A percentile compares a stretch with the other conserved stretches of the same genome.
These are phyloP conservation scores for Oligia strigilis DNA, from an alignment of 2,888 invertebrate genomes.

Conservation along the genomic window DNA sequence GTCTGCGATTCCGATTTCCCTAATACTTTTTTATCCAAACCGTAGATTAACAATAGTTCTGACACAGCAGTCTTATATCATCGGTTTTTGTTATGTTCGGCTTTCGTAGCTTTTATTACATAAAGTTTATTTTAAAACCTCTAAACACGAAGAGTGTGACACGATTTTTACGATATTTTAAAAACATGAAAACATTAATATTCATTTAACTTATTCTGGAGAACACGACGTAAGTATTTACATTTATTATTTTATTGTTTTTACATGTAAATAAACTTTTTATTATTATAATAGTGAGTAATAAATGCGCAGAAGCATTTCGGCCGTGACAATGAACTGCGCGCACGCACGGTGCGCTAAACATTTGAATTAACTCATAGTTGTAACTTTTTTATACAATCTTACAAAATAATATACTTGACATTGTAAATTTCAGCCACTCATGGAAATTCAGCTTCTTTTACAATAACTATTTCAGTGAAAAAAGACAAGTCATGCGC, in stretches of 20 bases:
- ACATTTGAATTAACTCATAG: slow-evolving; percentile 58
- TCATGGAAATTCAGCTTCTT: slow-evolving; percentile 38
- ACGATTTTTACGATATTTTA: neutral
- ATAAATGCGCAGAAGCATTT: slow-evolving; percentile 50
- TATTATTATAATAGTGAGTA: slow-evolving; percentile 30
- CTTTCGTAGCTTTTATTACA: slow-evolving; percentile 40
- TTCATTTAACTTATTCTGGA: slow-evolving; percentile 7
- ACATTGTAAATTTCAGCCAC: slow-evolving; percentile 41
- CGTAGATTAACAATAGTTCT: slow-evolving; percentile 35
- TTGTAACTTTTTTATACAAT: slow-evolving; percentile 46
- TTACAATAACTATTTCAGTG: slow-evolving; percentile 17
- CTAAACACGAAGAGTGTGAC: slow-evolving; percentile 1
- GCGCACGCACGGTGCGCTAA: slow-evolving; percentile 61
- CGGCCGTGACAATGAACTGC: slow-evolving; percentile 75
- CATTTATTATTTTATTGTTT: neutral
- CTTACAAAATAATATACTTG: slow-evolving; percentile 44
- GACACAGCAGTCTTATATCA: slow-evolving; percentile 45
- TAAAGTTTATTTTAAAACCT: slow-evolving; percentile 7
- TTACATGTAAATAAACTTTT: slow-evolving; percentile 18
- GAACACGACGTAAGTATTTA: slow-evolving; percentile 5
- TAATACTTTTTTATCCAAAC: slow-evolving; percentile 33
- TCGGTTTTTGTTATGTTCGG: slow-evolving; percentile 25
- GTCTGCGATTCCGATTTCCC: slow-evolving; percentile 44
- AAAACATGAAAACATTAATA: slow-evolving; percentile 13
- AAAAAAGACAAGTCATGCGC: neutral